Evolutionary conservation across 2,113 vertebrate species (phyloP).

Genomic region (Canis aureus): DNA sequence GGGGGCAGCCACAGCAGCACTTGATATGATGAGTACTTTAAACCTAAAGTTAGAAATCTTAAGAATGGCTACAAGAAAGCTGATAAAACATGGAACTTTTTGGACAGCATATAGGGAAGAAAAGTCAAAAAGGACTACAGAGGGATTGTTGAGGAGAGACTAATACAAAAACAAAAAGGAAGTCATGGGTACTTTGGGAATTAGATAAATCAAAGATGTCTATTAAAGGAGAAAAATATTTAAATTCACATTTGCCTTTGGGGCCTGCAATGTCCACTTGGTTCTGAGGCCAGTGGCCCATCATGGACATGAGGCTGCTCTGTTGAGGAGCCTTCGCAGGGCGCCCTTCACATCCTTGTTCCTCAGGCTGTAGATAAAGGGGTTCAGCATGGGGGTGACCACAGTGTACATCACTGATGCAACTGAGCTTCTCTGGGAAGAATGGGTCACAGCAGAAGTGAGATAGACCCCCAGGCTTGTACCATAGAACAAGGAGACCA

Average conservation of each 20-base stretch:
- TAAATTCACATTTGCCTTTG: background rate
- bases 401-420: constrained; percentile 57
- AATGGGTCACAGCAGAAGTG: background rate
- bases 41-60: background rate
- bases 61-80: background rate
- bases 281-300: background rate
- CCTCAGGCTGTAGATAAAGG: constrained; percentile 56
- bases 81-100: background rate
- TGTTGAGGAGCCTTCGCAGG: background rate
- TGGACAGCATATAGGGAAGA: background rate
- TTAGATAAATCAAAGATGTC: background rate
- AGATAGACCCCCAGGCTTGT: constrained; percentile 39
- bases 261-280: rapidly evolving
- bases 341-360: constrained; percentile 65
- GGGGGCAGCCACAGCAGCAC: background rate
- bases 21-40: background rate
- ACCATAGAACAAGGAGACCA: constrained; percentile 32
- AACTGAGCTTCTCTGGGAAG: background rate
- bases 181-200: background rate
- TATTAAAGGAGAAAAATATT: background rate
- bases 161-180: background rate
- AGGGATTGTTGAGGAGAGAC: background rate
- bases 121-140: background rate
- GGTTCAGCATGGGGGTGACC: constrained; percentile 66
- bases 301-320: background rate